Percentiles rank a stretch among this genome's conserved stretches.
phyloP scores from a whole-genome alignment of 2,797 vertebrate species.

The Fistularia commersonii region DNA sequence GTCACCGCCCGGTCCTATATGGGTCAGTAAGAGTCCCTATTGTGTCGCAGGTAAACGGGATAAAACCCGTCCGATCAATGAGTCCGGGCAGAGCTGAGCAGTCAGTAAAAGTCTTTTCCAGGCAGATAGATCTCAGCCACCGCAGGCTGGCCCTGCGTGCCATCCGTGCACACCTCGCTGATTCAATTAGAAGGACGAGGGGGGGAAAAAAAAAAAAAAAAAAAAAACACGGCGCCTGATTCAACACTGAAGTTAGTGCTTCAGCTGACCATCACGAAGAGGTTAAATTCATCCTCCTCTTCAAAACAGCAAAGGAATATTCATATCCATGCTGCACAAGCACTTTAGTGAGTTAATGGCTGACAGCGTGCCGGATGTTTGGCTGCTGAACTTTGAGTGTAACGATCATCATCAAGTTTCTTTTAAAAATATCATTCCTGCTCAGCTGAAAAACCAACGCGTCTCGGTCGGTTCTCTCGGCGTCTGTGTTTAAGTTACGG shows the following conservation, averaged over 20 bases:
- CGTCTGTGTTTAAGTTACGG: too few species aligned
- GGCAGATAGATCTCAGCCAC: conserved; percentile 59
- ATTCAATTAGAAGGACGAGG: conserved; percentile 65
- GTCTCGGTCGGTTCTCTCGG: too few species aligned
- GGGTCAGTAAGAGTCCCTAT: conserved; percentile 55
- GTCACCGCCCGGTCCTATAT: conserved; percentile 46
- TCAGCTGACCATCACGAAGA: conserved; percentile 32
- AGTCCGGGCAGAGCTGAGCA: conserved; percentile 51
- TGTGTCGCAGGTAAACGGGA: conserved; percentile 61
- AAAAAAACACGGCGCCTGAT: too few species aligned
- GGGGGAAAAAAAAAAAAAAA: too few species aligned
- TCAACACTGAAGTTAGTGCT: conserved; percentile 39
- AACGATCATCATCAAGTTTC: conserved; percentile 56
- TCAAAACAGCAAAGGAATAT: conserved; percentile 55
- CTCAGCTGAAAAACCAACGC: conserved; percentile 20
- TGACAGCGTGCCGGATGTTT: conserved; percentile 65
- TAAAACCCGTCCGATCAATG: conserved; percentile 71
- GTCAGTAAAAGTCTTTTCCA: conserved; percentile 65
- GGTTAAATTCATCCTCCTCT: conserved; percentile 56
- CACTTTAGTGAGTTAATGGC: conserved; percentile 66
- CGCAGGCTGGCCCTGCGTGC: conserved; percentile 47
- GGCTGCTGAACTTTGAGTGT: conserved; percentile 61
- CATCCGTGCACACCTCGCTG: conserved; percentile 63
- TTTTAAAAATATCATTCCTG: conserved; percentile 30
- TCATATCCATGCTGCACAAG: conserved; percentile 64